These are phyloP conservation scores for Trichogramma dendrolimi DNA, from an alignment of 2,888 invertebrate species.

Conservation along the genomic window DNA sequence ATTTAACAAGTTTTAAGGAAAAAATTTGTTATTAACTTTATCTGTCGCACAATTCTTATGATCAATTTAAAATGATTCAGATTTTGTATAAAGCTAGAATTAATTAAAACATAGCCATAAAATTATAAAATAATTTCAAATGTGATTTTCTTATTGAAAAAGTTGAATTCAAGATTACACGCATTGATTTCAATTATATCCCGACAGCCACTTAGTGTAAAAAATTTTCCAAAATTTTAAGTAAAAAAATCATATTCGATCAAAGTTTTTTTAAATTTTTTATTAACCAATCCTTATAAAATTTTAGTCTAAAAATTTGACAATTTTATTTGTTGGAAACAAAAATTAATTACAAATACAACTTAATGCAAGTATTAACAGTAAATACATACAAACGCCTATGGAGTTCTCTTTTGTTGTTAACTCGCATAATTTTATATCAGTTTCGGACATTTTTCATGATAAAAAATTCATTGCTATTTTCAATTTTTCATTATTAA, in stretches of 20 bases:
- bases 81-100: background rate
- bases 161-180: constrained; percentile 26
- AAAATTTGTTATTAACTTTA: too few species aligned
- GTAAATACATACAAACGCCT: constrained; percentile 15
- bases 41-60: too few species aligned
- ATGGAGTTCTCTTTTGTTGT: background rate
- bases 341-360: constrained; percentile 12
- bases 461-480: too few species aligned
- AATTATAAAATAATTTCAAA: constrained; percentile 7
- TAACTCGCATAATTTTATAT: too few species aligned
- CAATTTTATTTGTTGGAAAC: constrained; percentile 17
- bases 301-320: background rate
- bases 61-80: too few species aligned
- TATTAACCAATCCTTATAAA: constrained; percentile 6
- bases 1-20: background rate
- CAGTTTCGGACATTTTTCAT: too few species aligned
- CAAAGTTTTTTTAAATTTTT: constrained; percentile 12
- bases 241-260: constrained; percentile 24
- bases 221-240: constrained; percentile 14
- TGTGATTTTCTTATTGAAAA: constrained; percentile 14
- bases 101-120: constrained; percentile 7
- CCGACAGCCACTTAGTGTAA: constrained; percentile 26
- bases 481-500: background rate
- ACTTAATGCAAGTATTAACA: constrained; percentile 10
- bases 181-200: constrained; percentile 15